phyloP scores from a whole-genome alignment of 1,140 invertebrate genomes.

The Drosophila mojavensis region DNA sequence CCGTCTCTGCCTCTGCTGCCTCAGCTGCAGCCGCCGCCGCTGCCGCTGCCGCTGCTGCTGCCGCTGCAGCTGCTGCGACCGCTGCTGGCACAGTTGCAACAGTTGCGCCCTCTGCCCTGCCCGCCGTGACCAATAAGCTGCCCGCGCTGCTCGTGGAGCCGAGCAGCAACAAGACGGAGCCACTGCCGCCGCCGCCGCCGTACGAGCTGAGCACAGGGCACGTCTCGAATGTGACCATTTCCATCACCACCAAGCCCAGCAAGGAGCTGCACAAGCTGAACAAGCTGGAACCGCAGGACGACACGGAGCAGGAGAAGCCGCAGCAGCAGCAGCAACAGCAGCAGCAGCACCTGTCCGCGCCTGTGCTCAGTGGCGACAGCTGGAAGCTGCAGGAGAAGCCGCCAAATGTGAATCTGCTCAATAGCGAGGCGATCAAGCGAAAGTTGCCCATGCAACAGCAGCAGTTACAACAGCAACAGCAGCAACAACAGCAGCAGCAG shows the following conservation, averaged over 20 bases:
- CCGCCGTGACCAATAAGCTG: slow-evolving; percentile 29
- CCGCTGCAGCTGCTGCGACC: neutral
- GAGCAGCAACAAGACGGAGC: slow-evolving; percentile 25
- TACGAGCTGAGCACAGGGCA: slow-evolving; percentile 64
- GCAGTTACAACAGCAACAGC: slow-evolving; percentile 19
- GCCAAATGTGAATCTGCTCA: slow-evolving; percentile 4
- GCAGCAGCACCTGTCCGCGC: neutral
- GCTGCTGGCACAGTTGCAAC: no score
- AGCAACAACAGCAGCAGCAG: slow-evolving; percentile 27
- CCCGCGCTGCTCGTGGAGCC: slow-evolving; percentile 24
- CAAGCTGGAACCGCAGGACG: slow-evolving; percentile 20
- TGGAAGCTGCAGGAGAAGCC: slow-evolving; percentile 41
- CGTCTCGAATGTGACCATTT: slow-evolving; percentile 65
- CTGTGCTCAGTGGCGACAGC: slow-evolving; percentile 5
- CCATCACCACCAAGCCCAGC: slow-evolving; percentile 64
- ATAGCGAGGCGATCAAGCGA: slow-evolving; percentile 48
- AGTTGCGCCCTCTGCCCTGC: neutral
- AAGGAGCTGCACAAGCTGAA: slow-evolving; percentile 47
- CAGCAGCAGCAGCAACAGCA: neutral
- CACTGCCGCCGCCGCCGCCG: slow-evolving; percentile 55
- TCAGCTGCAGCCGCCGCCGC: neutral
- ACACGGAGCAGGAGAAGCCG: slow-evolving; percentile 26
- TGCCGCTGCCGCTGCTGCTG: neutral
- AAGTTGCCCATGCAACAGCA: slow-evolving; percentile 44
- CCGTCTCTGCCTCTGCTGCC: slow-evolving; percentile 33